Base-by-base conservation (phyloP, 2,113 vertebrate species). In the Gulo gulo region DNA sequence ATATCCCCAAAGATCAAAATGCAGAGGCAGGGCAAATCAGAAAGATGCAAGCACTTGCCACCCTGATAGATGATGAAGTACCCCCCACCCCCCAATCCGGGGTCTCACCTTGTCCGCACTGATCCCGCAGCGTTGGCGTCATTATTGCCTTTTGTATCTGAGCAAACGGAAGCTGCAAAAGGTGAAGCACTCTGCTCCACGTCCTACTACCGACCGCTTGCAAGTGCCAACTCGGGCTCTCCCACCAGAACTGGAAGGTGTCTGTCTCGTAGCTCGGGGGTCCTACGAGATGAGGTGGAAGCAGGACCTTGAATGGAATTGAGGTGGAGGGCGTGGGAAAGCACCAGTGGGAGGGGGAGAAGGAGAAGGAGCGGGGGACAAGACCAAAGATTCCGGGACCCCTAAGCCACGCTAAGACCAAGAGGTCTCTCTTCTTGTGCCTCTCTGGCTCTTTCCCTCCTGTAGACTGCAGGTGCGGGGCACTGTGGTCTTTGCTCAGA, bases 151-250 rank as follows among this genome's bases (percentile, higher is more conserved):
- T 24, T 21, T 23, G 6, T 12, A 9, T 36, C 29, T 21, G 63
- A 36, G 63, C n/a, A 61, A 21, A 34, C 1, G 0, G 63, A 67
- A 61, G 42, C 83, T 47, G 29, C 23, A 21, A 0, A 10, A 47
- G 29, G 23, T 16, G 5, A 26, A 1, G 2, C 1, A 1, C 39
- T 18, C 10, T 42, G 15, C 29, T 52, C n/a, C 6, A 3, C 3
- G 31, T 4, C 78, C 18, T 5, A 1, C 2, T 9, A 5, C 1
- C 6, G 21, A 6, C 4, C 0, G 12, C 59, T 4, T 11, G 52
- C 65, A 63, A 4, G 36, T 29, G 26, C 6, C 2, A 0, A 29
- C 45, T 0, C n/a, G 7, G 39, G 13, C 24, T 21, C 52, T 52
- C 34, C 55, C 84, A 50, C 18, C n/a, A 34, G 16, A 31, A 36